Conservation (phyloP, 2,113 vertebrate genomes). For the Smithornis capensis region DNA sequence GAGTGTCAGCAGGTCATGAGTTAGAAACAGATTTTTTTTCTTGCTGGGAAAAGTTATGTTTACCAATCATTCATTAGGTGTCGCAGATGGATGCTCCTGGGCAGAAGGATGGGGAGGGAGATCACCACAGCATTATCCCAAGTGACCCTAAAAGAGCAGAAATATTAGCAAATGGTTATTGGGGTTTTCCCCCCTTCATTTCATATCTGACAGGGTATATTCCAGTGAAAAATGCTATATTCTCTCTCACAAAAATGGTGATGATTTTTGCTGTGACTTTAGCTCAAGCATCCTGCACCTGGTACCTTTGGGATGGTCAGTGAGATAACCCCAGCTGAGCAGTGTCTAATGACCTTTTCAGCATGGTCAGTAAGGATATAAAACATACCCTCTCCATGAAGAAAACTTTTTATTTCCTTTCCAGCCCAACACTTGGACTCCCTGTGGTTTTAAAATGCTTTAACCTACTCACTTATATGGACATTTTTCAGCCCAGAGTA, state of each 20-base stretch:
- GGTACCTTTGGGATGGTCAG: neutral
- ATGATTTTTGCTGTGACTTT: neutral
- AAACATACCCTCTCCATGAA: neutral
- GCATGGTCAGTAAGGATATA: neutral
- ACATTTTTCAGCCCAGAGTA: neutral
- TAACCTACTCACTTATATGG: neutral
- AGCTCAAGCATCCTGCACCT: neutral
- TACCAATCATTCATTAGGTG: slow-evolving; percentile 48
- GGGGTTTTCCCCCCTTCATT: neutral
- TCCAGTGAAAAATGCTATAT: neutral
- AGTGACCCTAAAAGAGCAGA: neutral
- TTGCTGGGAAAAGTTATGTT: slow-evolving; percentile 51
- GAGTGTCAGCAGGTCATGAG: slow-evolving; percentile 50
- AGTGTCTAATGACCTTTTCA: neutral
- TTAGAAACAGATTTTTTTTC: slow-evolving; percentile 46
- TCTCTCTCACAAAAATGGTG: neutral
- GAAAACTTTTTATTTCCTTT: neutral
- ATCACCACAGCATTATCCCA: neutral
- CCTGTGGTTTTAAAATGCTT: neutral
- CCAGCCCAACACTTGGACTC: neutral
- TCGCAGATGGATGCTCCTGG: neutral
- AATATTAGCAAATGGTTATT: neutral
- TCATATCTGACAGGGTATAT: neutral
- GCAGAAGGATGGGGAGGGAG: neutral
- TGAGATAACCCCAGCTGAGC: neutral